Base-by-base conservation (phyloP, 2,797 vertebrate species). In the Ctenosaura bakeri region DNA sequence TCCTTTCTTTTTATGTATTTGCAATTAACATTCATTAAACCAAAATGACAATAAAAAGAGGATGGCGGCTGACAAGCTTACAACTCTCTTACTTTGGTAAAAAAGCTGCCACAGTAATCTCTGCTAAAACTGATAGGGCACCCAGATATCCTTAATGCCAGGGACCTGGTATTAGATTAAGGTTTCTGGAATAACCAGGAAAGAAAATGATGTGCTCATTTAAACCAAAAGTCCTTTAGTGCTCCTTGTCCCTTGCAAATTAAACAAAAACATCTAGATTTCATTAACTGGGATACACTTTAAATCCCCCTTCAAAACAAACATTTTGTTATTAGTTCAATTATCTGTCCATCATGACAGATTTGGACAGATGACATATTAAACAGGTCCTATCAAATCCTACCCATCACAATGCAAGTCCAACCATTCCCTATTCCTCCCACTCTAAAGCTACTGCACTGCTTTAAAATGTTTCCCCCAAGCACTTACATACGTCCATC, bases 401-500 rank as follows among this genome's bases (percentile, higher is more conserved):
- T 24, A 74, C 16, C 32, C 42, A 7, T 18, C 66, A 38, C 42
- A 9, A 20, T 56, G 42, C 50, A 88, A 56, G 8, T 69, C 66
- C 56, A n/a, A 50, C 56, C 29, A 13, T 52, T 77, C 42, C 13
- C 56, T 64, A 13, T 7, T 42, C 22, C 16, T 16, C 54, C 38
- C 9, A 29, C n/a, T 66, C n/a, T 85, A 35, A 88, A 29, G 64
- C 50, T 64, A 50, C 3, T 16, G 24, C 14, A 26, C 20, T 35
- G 26, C 29, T 66, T 50, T 76, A 46, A 83, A 64, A 74, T 83
- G 50, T 83, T 64, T 74, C 54, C 29, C 50, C 38, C 50, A 35
- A 3, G 42, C 69, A 97, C 97, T 97, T 94, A 98, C 97, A 97
- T 0, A 98, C 97, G 38, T 97, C 97, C 32, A 79, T 73, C 13